Conservation (phyloP, 2,113 vertebrate species). For the Tautogolabrus adspersus region DNA sequence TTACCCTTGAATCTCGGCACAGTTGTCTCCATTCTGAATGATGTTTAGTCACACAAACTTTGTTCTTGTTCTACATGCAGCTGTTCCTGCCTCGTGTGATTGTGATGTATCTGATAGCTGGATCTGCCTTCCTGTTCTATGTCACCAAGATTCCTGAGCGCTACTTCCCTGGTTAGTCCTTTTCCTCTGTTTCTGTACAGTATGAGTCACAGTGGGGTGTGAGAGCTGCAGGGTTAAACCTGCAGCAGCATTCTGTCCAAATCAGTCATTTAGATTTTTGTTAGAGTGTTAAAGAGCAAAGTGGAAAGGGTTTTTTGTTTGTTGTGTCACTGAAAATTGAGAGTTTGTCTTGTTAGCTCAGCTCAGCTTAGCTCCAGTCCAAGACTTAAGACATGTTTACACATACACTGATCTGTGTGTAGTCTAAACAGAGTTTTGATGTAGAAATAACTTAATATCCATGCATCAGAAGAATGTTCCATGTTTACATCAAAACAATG, state of each 20-base stretch:
- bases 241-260: not conserved
- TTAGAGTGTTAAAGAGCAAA: no score
- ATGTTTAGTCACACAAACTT: not conserved
- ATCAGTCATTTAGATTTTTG: not conserved
- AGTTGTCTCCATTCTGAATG: not conserved
- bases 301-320: no score
- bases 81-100: slow-evolving; percentile 95
- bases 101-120: slow-evolving; percentile 96
- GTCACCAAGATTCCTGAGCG: slow-evolving; percentile 97
- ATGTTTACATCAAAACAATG: no score
- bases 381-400: no score
- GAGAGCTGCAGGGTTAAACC: not conserved
- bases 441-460: no score
- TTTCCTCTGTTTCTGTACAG: not conserved
- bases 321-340: no score
- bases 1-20: not conserved
- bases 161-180: slow-evolving; percentile 93
- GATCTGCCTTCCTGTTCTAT: slow-evolving; percentile 95
- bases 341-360: no score
- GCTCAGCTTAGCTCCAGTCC: no score
- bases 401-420: no score
- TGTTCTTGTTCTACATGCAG: slow-evolving; percentile 72
- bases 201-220: not conserved
- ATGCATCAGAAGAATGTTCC: no score
- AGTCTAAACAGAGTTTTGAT: no score